A percentile compares a stretch with the other conserved stretches of the same genome.
These are phyloP conservation scores for Idaea straminata DNA, from an alignment of 2,888 invertebrate species.

Conservation along the genomic window DNA sequence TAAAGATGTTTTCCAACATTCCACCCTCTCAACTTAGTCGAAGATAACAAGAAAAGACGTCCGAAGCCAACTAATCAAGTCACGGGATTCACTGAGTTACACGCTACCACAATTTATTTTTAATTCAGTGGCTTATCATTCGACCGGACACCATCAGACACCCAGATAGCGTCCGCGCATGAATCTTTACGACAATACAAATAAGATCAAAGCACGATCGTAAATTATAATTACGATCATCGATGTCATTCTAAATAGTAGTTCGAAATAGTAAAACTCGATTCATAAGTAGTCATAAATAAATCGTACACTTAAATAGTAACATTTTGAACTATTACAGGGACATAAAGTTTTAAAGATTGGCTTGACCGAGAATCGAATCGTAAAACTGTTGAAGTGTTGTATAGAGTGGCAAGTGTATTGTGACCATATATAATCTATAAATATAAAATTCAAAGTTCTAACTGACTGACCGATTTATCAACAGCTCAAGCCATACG, in stretches of 20 bases:
- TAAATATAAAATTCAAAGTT: too few species aligned
- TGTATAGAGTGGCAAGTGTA: constrained; percentile 44
- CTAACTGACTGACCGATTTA: too few species aligned
- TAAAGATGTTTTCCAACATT: too few species aligned
- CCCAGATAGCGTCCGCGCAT: constrained; percentile 40
- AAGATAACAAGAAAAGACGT: too few species aligned
- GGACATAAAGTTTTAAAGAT: constrained; percentile 58
- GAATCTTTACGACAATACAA: constrained; percentile 56
- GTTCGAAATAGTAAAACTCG: constrained; percentile 34
- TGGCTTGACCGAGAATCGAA: constrained; percentile 48
- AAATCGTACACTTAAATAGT: constrained; percentile 62
- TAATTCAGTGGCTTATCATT: constrained; percentile 12
- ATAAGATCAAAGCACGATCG: constrained; percentile 61
- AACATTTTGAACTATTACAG: constrained; percentile 74
- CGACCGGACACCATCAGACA: constrained; percentile 22
- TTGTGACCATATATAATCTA: constrained; percentile 32
- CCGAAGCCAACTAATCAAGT: too few species aligned
- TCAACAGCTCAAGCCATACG: too few species aligned
- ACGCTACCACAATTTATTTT: constrained; percentile 4
- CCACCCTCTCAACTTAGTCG: too few species aligned
- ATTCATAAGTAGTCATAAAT: constrained; percentile 60
- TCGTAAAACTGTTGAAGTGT: constrained; percentile 46
- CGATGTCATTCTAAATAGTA: constrained; percentile 61
- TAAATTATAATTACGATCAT: constrained; percentile 59
- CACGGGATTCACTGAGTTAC: too few species aligned